Evolutionary conservation across 2,888 invertebrate genomes (phyloP), one percentile per base, ranked within the genome.

Genomic region (Syritta pipiens): DNA sequence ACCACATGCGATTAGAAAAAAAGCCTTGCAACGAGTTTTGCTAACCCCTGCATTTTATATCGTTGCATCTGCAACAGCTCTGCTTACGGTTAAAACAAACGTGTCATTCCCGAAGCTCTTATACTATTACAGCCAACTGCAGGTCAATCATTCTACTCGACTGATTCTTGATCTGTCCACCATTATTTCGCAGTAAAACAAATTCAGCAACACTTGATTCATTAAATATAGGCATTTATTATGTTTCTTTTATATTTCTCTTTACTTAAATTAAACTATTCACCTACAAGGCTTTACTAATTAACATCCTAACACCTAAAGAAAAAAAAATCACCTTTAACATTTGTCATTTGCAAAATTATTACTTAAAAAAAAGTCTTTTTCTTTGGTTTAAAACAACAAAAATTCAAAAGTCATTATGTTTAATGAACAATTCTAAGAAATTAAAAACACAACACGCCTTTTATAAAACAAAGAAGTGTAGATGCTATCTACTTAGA

Each of bases 171-270:
- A n/a, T n/a, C n/a, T 32, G 32, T 32, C n/a, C 10, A 32, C 32
- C 1, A 32, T n/a, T 1, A 32, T 32, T 32, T 32, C 10, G 9
- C 9, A 10, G n/a, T 1, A 7, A 10, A 9, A 6, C n/a, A 9
- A 32, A 32, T 6, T 7, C 1, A 17, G 17, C 2, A 37, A 37
- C 14, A 1, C 26, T 20, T 6, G 5, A 4, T 20, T 26, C 19
- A 12, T 57, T 57, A 42, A 55, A 55, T 40, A 55, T n/a, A 40
- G 53, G 35, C 35, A 12, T 67, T 55, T 67, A 67, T 48, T 65
- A 46, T 14, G 48, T 55, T 37, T 44, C 44, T 10, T 44, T 26
- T 65, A 37, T 46, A 67, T 26, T 46, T 67, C 20, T 48, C 48
- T 67, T 19, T 17, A 24, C 14, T 40, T 40, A 48, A 9, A 44